Evolutionary conservation across 2,888 invertebrate species (phyloP), one percentile per base, ranked within the genome.

Genomic region (Anticlea derivata): DNA sequence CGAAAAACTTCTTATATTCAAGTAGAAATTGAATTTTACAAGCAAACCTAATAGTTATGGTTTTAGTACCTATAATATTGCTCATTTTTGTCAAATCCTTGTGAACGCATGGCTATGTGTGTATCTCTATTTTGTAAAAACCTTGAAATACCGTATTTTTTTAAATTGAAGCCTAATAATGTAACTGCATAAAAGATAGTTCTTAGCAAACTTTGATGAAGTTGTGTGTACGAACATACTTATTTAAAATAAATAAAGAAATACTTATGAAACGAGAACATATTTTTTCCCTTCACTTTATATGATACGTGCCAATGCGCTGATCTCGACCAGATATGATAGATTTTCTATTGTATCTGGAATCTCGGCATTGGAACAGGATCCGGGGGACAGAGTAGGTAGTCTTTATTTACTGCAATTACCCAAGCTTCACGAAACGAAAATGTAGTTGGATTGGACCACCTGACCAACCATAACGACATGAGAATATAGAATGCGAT

Each of bases 141-240:
- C 43, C 35, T 43, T 45, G 37, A 29, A 44, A 30, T 52, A 50
- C 43, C 41, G 45, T 58, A 56, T 54, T 52, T 41, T 59, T 59
- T 56, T 47, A 40, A 49, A 48, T 55, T 31, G 33, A 50, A 30
- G 46, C 52, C 54, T 56, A 50, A 37, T 46, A 20, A 53, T 48
- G 37, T 54, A 52, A 51, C 39, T 58, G 43, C 55, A 51, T 40
- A 49, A 38, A 55, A 45, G 46, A 56, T 64, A 66, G 70, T 70
- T 69, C 63, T 68, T 80, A 80, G 76, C 61, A 56, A 73, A 60
- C 70, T 73, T 73, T 65, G 63, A 75, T 57, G 68, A 73, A 63
- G 58, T 70, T 80, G 76, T n/a, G n/a, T n/a, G n/a, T 83, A 79
- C 77, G 71, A 76, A 70, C 66, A 63, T 68, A 62, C 54, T 50